phyloP scores from a whole-genome alignment of 2,888 invertebrate species.

The Drosophila borealis region DNA sequence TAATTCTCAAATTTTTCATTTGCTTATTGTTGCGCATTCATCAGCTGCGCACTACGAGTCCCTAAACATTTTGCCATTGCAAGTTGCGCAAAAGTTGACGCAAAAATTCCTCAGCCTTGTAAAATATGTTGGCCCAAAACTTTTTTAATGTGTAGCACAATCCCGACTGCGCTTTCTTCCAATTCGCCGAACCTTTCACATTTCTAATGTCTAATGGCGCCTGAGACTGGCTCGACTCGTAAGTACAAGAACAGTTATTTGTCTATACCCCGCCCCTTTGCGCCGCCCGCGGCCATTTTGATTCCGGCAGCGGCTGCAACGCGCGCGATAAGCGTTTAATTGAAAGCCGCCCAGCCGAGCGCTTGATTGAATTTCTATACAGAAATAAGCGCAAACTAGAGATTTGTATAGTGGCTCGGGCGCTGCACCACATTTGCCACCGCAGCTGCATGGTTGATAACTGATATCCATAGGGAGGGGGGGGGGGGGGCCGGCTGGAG shows the following conservation, averaged over 20 bases:
- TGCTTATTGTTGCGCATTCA: constrained; percentile 11
- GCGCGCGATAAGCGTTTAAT: constrained; percentile 74
- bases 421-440: constrained; percentile 19
- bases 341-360: constrained; percentile 62
- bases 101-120: constrained; percentile 43
- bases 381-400: constrained; percentile 41
- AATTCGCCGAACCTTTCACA: constrained; percentile 18
- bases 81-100: constrained; percentile 24
- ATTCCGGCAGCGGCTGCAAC: constrained; percentile 53
- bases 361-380: constrained; percentile 68
- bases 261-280: neutral
- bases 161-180: constrained; percentile 66
- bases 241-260: constrained; percentile 2
- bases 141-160: constrained; percentile 79
- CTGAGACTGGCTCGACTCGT: constrained; percentile 3
- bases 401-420: constrained; percentile 19
- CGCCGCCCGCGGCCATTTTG: constrained; percentile 21
- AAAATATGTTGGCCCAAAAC: constrained; percentile 62
- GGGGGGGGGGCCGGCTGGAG: constrained; percentile 11
- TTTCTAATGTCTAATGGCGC: constrained; percentile 23
- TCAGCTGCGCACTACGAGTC: constrained; percentile 18
- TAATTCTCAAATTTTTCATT: neutral
- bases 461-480: constrained; percentile 27
- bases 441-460: constrained; percentile 23
- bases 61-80: constrained; percentile 32